Base-by-base conservation (phyloP, 1,140 invertebrate species). In the Sogatella furcifera region DNA sequence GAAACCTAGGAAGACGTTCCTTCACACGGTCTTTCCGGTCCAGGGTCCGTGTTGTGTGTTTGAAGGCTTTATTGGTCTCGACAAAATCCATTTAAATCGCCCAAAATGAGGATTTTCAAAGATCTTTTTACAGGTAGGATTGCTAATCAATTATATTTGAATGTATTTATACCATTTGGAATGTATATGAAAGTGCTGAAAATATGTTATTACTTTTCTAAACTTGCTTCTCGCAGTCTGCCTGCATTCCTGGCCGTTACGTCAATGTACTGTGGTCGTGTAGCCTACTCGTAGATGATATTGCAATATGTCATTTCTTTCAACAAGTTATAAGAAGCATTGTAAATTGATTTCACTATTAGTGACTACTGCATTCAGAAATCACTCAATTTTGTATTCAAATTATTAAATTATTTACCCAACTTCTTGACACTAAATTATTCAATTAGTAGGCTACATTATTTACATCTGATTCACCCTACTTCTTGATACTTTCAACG, bases 21-120 rank as follows among this genome's bases (percentile, higher is more conserved):
- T 49, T 22, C 6, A 11, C 11, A 8, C 4, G 55, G 34, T 42
- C 55, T 41, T 57, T 42, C 24, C 55, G 17, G 55, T 57, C 24
- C 19, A 38, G 55, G 55, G 38, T 21, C 55, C n/a, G 22, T 57
- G 55, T 41, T 17, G 38, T 34, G 55, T 28, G 55, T 34, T 21
- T 34, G 42, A 28, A 38, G 42, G 13, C 19, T 57, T 57, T 21
- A 4, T 14, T 21, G n/a, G 22, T 17, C 52, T 21, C 34, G 6
- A 22, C 52, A 6, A 46, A 41, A 59, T 64, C 60, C 59, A 58
- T 59, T 44, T 62, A 28, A 59, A 85, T 86, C 84, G 80, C 81
- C 73, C 75, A 92, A 80, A 79, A 96, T 97, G 93, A 93, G 81
- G 74, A 92, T 97, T 77, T 96, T 85, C 81, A 96, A 95, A 79